phyloP scores from a whole-genome alignment of 2,113 vertebrate species.

The Eulemur macaco region DNA sequence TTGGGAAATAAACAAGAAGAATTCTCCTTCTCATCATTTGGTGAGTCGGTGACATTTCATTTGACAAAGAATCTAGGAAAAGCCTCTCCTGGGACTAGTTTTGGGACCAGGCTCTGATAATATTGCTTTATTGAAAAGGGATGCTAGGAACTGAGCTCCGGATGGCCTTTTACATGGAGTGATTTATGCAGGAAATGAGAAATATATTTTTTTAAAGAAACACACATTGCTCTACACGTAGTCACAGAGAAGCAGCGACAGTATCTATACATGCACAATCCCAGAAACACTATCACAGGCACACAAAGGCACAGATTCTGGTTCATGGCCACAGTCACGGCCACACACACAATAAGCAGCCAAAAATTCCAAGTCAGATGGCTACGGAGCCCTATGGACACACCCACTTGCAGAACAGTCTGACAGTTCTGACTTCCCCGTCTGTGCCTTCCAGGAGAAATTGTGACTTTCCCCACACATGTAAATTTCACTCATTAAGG shows the following conservation, averaged over 20 bases:
- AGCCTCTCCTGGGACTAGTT: slow-evolving; percentile 75
- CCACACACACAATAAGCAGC: not conserved
- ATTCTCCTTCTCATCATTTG: slow-evolving; percentile 71
- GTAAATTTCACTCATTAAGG: slow-evolving; percentile 50
- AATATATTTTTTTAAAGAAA: slow-evolving; percentile 58
- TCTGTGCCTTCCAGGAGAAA: not conserved
- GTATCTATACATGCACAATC: not conserved
- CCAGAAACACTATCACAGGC: not conserved
- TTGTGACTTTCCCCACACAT: not conserved
- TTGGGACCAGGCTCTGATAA: slow-evolving; percentile 73
- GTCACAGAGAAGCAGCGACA: slow-evolving; percentile 18
- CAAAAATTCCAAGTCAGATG: not conserved
- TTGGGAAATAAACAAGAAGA: slow-evolving; percentile 71
- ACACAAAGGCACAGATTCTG: not conserved
- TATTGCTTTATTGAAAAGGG: slow-evolving; percentile 72
- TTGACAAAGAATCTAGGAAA: slow-evolving; percentile 76
- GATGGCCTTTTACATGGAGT: slow-evolving; percentile 70
- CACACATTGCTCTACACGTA: slow-evolving; percentile 1
- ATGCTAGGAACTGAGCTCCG: slow-evolving; percentile 54
- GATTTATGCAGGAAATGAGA: slow-evolving; percentile 73
- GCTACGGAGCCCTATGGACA: not conserved
- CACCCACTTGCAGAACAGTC: not conserved
- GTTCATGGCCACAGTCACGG: not conserved
- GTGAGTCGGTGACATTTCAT: slow-evolving; percentile 74
- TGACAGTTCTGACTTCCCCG: not conserved